These are phyloP conservation scores for Embidobia sp. DNA, from an alignment of 2,888 invertebrate genomes.

Conservation along the genomic window DNA sequence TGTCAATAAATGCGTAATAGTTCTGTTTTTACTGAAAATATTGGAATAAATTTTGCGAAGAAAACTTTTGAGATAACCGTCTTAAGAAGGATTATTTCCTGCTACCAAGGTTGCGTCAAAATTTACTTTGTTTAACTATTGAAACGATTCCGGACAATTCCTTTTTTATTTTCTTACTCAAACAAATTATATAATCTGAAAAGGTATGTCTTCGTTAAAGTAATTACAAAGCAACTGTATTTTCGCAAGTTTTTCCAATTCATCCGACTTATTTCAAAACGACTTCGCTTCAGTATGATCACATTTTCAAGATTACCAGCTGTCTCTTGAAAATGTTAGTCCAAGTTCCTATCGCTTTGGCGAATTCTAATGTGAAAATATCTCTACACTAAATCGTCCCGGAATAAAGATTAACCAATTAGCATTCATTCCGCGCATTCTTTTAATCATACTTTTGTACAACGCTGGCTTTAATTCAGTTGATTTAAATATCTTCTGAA, in stretches of 20 bases:
- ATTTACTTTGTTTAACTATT: too few relatives aligned
- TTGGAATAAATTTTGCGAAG: too few relatives aligned
- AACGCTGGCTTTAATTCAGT: conserved; percentile 45
- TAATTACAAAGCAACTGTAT: too few relatives aligned
- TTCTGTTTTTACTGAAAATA: too few relatives aligned
- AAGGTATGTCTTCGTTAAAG: too few relatives aligned
- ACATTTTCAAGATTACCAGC: conserved; percentile 54
- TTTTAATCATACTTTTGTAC: conserved; percentile 60
- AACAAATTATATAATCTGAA: too few relatives aligned
- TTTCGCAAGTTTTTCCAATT: conserved; percentile 7
- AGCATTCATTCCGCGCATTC: conserved; percentile 59
- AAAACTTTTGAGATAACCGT: too few relatives aligned
- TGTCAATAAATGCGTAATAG: too few relatives aligned
- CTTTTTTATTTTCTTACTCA: too few relatives aligned
- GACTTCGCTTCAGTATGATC: conserved; percentile 42
- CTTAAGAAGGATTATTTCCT: too few relatives aligned
- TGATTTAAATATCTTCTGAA: conserved; percentile 50
- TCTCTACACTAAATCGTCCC: conserved; percentile 40
- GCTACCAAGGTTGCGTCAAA: too few relatives aligned
- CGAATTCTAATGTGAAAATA: conserved; percentile 57
- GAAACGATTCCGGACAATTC: too few relatives aligned
- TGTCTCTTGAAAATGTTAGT: conserved; percentile 34
- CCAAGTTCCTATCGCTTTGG: conserved; percentile 49
- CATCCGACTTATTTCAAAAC: conserved; percentile 4
- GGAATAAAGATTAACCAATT: conserved; percentile 61